A percentile compares a stretch with the other conserved stretches of the same genome.
phyloP scores from a whole-genome alignment of 2,888 invertebrate species.

The Imbricaverruca yamaguchii region DNA sequence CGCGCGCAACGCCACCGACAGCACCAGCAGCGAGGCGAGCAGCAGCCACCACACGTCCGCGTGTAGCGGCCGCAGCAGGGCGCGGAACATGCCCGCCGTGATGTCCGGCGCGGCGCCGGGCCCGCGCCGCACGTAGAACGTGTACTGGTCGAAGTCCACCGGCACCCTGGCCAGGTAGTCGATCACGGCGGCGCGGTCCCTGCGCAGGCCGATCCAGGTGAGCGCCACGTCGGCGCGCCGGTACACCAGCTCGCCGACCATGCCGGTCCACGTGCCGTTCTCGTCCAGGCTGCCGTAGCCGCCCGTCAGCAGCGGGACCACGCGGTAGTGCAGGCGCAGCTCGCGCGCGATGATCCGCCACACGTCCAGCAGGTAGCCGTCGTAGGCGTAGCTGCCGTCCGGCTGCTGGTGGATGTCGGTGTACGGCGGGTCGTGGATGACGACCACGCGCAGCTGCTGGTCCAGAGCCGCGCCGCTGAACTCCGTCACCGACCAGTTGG shows the following conservation, averaged over 20 bases:
- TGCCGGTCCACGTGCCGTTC: constrained; percentile 31
- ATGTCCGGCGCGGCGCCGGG: not conserved
- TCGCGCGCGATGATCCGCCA: constrained; percentile 27
- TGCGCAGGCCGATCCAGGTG: not conserved
- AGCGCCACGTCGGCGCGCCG: not conserved
- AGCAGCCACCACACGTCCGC: not conserved
- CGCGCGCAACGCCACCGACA: not conserved
- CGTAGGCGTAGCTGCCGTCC: not conserved
- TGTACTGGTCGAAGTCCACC: not conserved
- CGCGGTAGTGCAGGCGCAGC: constrained; percentile 29
- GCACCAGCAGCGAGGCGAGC: not conserved
- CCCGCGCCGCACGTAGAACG: not conserved
- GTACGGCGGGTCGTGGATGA: not conserved
- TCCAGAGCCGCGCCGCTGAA: not conserved
- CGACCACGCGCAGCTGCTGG: not conserved
- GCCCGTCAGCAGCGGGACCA: constrained; percentile 24
- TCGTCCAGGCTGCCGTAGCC: constrained; percentile 29
- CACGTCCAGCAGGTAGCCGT: constrained; percentile 23
- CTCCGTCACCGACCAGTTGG: not conserved
- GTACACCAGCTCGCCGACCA: constrained; percentile 31
- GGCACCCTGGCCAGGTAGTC: not conserved
- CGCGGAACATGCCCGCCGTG: not conserved
- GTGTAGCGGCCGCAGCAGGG: not conserved
- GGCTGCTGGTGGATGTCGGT: not conserved
- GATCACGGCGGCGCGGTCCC: not conserved